Evolutionary conservation across 2,888 invertebrate species (phyloP), one percentile per base, ranked within the genome.

Genomic region (Cancer borealis): DNA sequence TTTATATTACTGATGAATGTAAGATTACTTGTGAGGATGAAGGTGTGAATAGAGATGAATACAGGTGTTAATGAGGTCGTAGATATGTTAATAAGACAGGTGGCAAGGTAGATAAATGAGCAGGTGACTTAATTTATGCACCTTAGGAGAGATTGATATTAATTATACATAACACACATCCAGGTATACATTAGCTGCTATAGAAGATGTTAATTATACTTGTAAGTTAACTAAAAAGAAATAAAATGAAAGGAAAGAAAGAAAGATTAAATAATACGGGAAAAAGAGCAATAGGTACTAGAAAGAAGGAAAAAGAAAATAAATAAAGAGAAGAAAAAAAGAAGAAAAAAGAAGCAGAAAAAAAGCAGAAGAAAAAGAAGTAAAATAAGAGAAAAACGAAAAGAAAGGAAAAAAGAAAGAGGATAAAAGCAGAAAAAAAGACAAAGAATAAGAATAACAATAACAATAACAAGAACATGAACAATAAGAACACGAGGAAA

Each of bases 381-480:
- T 3, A 73, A 73, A 73, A 10, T 2, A 26, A n/a, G n/a, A 89
- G 49, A 60, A 10, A 30, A 46, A 88, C n/a, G 4, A 89, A 39
- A 26, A 89, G 14, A 89, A 45, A 49, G 49, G 79, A 79, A 39
- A 12, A 84, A 26, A 30, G 21, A 47, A 47, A 21, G 3, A 87
- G 30, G 6, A 26, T 26, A 4, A 26, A 87, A n/a, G n/a, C 30
- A 87, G 87, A 14, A 17, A 2, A 21, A 46, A 46, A 88, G 88
- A 49, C 49, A 87, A 30, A 87, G 87, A 66, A 88, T 88, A n/a
- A 88, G 17, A 88, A 30, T 30, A 26, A 79, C 6, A 30, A 79
- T 10, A 30, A 30, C 4, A 30, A 30, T 79, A 26, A 4, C 49
- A n/a, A n/a, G n/a, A n/a, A n/a, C 49, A 49, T 10, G 49, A 49